Conservation (phyloP, 92 coral and sea anemone genomes). For the Palythoa grandiflora region DNA sequence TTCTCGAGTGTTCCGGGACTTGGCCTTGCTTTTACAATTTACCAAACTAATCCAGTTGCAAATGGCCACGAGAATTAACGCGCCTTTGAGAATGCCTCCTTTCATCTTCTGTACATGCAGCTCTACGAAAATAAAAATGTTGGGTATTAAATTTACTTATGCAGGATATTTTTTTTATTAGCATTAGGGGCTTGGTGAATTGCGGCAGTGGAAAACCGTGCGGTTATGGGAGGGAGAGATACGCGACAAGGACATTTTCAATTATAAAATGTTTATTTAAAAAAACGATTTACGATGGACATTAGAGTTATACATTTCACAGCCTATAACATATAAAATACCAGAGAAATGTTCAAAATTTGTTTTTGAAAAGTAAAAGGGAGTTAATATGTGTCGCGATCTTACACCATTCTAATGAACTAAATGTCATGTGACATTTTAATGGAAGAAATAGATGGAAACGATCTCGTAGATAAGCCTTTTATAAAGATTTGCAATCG, state of each 20-base stretch:
- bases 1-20: neutral
- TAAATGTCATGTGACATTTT: too few species aligned
- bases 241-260: too few species aligned
- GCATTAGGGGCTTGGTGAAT: neutral
- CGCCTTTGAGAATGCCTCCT: neutral
- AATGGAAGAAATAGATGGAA: neutral
- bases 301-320: too few species aligned
- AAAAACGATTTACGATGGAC: too few species aligned
- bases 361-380: too few species aligned
- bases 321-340: too few species aligned
- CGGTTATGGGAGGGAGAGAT: too few species aligned
- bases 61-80: conserved; percentile 12
- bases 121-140: neutral
- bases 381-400: too few species aligned
- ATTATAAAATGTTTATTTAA: too few species aligned
- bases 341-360: too few species aligned
- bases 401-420: too few species aligned
- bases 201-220: too few species aligned
- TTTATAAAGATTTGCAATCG: neutral
- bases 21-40: neutral
- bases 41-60: conserved; percentile 7
- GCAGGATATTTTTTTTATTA: neutral
- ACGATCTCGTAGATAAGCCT: neutral
- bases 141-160: neutral
- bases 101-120: neutral